Conservation (phyloP, 2,113 vertebrate species). For the Rhegmatorhina hoffmannsi region DNA sequence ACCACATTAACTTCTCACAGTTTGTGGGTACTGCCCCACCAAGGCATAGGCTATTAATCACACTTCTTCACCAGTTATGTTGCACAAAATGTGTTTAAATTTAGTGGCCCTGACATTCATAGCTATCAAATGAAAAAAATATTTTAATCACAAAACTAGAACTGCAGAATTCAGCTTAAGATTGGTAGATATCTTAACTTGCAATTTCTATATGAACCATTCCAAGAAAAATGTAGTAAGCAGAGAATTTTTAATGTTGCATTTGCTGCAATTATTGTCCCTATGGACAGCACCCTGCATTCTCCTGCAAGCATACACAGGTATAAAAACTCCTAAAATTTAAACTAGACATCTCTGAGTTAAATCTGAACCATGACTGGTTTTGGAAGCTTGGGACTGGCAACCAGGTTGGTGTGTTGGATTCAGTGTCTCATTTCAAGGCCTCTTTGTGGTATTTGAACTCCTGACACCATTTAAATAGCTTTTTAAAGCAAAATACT, state of each 20-base stretch:
- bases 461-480: background rate
- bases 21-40: background rate
- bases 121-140: background rate
- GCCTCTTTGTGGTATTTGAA: background rate
- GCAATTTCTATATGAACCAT: background rate
- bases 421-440: background rate
- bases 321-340: background rate
- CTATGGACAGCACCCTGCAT: background rate
- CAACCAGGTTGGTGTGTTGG: background rate
- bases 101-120: background rate
- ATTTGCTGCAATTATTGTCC: background rate
- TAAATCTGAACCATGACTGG: rapidly evolving
- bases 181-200: background rate
- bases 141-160: background rate
- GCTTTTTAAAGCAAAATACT: background rate
- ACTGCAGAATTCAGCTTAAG: background rate
- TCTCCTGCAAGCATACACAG: background rate
- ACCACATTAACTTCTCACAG: conserved; percentile 12
- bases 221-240: background rate
- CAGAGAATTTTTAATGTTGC: background rate
- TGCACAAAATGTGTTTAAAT: background rate
- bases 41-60: conserved; percentile 12
- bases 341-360: background rate
- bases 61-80: background rate
- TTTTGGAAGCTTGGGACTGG: background rate